Conservation (phyloP, 2,113 vertebrate species). For the Eolophus roseicapilla region DNA sequence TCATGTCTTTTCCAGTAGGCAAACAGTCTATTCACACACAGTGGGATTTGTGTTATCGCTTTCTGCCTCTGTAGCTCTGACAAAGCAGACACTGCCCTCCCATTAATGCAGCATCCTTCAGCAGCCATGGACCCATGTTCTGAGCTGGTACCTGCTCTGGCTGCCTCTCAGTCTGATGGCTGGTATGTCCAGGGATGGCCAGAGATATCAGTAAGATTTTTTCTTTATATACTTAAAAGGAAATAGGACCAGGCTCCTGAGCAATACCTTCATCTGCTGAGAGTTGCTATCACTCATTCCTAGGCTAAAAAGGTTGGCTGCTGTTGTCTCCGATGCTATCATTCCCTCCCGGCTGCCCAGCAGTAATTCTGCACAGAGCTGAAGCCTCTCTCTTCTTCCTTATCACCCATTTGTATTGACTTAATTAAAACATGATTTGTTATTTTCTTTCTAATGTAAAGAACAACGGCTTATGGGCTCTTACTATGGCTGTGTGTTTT, state of each 20-base stretch:
- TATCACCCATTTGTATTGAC: neutral
- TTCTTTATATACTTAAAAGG: neutral
- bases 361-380: neutral
- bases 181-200: neutral
- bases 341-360: neutral
- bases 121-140: fast-evolving
- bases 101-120: neutral
- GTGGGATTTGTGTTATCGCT: fast-evolving
- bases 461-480: neutral
- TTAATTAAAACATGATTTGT: neutral
- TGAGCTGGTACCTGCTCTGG: neutral
- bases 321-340: neutral
- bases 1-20: neutral
- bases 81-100: neutral
- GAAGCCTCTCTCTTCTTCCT: neutral
- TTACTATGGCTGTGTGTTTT: neutral
- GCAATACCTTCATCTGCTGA: neutral
- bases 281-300: neutral
- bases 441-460: neutral
- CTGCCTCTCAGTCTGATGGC: neutral
- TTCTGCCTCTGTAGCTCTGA: neutral
- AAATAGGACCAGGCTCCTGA: neutral
- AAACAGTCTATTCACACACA: neutral
- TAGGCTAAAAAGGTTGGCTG: neutral
- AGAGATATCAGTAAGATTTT: neutral